These are phyloP conservation scores for Madoqua kirkii DNA, from an alignment of 2,113 vertebrate genomes.

Conservation along the genomic window DNA sequence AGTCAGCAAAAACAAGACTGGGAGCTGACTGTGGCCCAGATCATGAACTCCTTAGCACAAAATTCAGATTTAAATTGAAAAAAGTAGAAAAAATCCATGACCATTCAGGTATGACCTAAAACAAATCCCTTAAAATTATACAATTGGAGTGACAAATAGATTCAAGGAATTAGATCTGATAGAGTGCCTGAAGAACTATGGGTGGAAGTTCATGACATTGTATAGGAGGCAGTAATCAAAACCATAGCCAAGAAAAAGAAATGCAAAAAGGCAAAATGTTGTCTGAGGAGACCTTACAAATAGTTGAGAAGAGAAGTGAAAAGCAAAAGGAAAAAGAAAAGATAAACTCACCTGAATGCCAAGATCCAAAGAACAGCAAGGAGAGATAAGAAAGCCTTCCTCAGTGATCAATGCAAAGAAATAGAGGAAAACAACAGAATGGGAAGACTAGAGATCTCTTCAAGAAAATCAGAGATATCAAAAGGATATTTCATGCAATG, in stretches of 20 bases:
- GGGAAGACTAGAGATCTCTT: background rate
- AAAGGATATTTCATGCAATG: background rate
- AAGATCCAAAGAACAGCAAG: background rate
- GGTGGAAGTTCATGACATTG: background rate
- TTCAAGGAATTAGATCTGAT: background rate
- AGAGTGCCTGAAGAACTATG: background rate
- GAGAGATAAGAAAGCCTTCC: background rate
- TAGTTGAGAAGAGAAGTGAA: background rate
- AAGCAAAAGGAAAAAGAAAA: background rate
- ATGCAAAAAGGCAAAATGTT: background rate
- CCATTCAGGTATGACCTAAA: background rate
- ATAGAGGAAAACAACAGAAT: background rate
- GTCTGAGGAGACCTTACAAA: background rate
- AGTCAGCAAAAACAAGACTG: background rate
- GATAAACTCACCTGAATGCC: background rate
- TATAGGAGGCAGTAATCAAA: background rate
- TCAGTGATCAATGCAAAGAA: background rate
- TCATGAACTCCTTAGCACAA: background rate
- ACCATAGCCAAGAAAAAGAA: background rate
- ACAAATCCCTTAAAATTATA: background rate
- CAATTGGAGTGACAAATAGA: background rate
- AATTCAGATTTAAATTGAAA: background rate
- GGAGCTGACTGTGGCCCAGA: background rate
- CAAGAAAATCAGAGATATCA: background rate
- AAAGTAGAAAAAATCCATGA: background rate